Conservation (phyloP, 2,888 invertebrate genomes). For the Eupithecia pulchellata region DNA sequence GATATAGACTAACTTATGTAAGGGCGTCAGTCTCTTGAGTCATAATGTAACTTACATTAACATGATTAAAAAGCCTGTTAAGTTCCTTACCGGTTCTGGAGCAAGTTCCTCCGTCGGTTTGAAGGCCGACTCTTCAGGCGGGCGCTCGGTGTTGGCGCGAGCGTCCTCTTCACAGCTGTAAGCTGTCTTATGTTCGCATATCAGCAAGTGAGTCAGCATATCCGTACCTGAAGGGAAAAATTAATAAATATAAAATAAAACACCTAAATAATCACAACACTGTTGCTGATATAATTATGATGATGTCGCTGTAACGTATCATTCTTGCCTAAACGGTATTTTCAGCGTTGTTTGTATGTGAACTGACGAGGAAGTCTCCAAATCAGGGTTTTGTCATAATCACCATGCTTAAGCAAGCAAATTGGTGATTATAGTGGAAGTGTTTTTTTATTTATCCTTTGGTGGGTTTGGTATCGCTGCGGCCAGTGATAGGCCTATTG, state of each 20-base stretch:
- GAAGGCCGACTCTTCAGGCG: constrained; percentile 25
- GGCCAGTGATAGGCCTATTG: too few relatives aligned
- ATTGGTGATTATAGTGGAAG: neutral
- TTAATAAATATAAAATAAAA: constrained; percentile 1
- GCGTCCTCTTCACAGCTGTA: constrained; percentile 88
- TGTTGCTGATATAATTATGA: too few relatives aligned
- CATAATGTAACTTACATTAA: neutral
- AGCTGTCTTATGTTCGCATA: constrained; percentile 90
- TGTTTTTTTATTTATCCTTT: too few relatives aligned
- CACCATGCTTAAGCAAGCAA: neutral
- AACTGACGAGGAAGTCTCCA: too few relatives aligned
- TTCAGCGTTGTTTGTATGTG: too few relatives aligned
- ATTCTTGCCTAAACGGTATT: neutral
- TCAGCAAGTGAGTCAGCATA: constrained; percentile 89
- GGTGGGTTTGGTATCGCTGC: too few relatives aligned
- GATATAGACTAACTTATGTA: neutral
- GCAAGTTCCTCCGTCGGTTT: constrained; percentile 47
- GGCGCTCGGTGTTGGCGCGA: constrained; percentile 84
- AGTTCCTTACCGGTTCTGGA: constrained; percentile 34
- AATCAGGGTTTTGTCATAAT: too few relatives aligned
- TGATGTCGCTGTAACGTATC: neutral
- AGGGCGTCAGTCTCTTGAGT: neutral
- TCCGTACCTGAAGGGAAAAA: constrained; percentile 66
- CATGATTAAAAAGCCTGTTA: neutral
- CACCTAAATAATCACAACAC: too few relatives aligned